Base-by-base conservation (phyloP, 2,888 invertebrate species). In the Ophonus ardosiacus region DNA sequence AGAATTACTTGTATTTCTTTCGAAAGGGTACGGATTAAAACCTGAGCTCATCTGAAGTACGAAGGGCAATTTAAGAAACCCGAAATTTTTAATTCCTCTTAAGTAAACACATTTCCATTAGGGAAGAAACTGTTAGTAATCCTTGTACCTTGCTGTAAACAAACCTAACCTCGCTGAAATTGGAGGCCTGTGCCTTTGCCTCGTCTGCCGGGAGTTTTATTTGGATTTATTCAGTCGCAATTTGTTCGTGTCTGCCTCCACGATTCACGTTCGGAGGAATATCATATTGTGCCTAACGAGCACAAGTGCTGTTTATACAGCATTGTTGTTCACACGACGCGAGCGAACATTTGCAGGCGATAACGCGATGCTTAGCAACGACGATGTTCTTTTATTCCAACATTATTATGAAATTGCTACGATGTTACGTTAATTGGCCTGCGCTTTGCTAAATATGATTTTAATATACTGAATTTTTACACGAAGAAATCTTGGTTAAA, bases 281-380 rank as follows among this genome's bases (percentile, higher is more conserved):
- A 84, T 84, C 65, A 84, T 84, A 84, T 84, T 74, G 78, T 84
- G 65, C 78, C 63, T 84, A 84, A 84, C 76, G 78, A 84, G 65
- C 51, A 84, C 59, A 61, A 78, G 65, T 63, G 43, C 43, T 78
- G 61, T 84, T 84, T 84, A 84, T 84, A 61, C 63, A 78, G 43
- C 51, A 43, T 74, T 74, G 71, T 74, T 74, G 71, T 74, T 74
- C 71, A 74, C 71, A 74, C 71, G 43, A 31, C 18, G 71, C n/a
- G 31, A 74, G 71, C n/a, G 31, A 74, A 74, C 71, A 43, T 74
- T 74, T 43, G 43, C 40, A 7, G 15, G 17, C 40, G 71, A 17
- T 74, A 74, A 74, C 51, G 71, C 63, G 71, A 5, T 43, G 71
- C 43, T 43, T 51, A 74, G 71, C 71, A 43, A 74, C 71, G 13